Evolutionary conservation across 1,140 invertebrate species (phyloP), one percentile per base, ranked within the genome.

Genomic region (Hypsibius dujardini): DNA sequence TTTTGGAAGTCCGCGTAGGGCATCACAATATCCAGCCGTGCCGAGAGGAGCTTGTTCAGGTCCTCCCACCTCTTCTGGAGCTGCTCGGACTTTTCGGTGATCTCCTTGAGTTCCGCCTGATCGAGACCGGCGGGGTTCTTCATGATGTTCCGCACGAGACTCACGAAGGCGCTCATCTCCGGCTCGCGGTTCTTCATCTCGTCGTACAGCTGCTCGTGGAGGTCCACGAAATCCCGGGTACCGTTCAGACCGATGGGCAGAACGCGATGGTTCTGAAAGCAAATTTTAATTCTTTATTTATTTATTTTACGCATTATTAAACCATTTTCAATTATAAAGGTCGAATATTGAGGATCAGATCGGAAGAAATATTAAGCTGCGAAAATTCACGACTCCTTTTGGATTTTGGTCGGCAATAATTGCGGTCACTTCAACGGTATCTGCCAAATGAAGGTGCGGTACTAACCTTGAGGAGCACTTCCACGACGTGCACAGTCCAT

Each of bases 1-100:
- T 85, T 83, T 74, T 88, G 87, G 79, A 90, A 89, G 73, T 87
- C 84, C 47, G 88, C 84, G 75, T 89, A 88, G 71, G 84, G 76
- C 71, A 84, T 83, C 46, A 84, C 82, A 46, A 83, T 75, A 59
- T 76, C 76, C 71, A 88, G 83, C 72, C 88, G 83, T 70, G 81
- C 82, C 73, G 87, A 83, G 0, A 88, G 78, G 15, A 84, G 76
- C 71, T 82, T 83, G 73, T 86, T 85, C 0, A 88, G 79, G 56
- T 84, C 81, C 28, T 83, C 79, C 85, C 87, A 88, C 56, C 85
- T 82, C 47, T 85, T 82, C 70, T 82, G 80, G 2, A 88, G 77
- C 0, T 82, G 77, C 42, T 86, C 83, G 1, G 84, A 83, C 76
- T 86, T 86, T 2, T 82, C 78, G 70, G 85, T 81, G 1, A 86